Evolutionary conservation across 1,140 invertebrate species (phyloP).

Genomic region (Penaeus indicus): DNA sequence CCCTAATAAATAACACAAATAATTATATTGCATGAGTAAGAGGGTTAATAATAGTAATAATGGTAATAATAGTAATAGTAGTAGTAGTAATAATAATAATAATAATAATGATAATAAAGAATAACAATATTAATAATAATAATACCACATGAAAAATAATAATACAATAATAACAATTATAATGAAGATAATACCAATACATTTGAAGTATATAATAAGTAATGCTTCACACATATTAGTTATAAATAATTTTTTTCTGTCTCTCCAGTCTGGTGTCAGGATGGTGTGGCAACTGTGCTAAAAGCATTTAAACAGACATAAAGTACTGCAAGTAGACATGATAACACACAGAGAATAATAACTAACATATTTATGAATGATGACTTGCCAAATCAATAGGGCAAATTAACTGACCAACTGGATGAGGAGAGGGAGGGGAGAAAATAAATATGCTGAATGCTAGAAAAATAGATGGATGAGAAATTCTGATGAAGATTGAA

Average conservation of each 20-base stretch:
- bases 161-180: neutral
- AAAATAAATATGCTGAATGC: too few relatives aligned
- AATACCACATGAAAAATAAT: too few relatives aligned
- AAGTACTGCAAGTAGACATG: neutral
- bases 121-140: slow-evolving; percentile 13
- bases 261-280: neutral
- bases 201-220: neutral
- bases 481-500: too few relatives aligned
- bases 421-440: too few relatives aligned
- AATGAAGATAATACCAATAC: neutral
- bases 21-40: too few relatives aligned
- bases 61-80: slow-evolving; percentile 22
- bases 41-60: slow-evolving; percentile 1
- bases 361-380: too few relatives aligned
- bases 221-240: too few relatives aligned
- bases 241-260: too few relatives aligned
- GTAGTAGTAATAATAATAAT: slow-evolving; percentile 33
- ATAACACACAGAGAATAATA: neutral
- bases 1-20: too few relatives aligned
- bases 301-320: neutral
- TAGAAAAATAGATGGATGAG: too few relatives aligned
- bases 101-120: neutral
- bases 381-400: too few relatives aligned
- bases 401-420: too few relatives aligned
- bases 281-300: neutral